A percentile compares a stretch with the other conserved stretches of the same genome.
Evolutionary conservation across 2,888 invertebrate genomes (phyloP).

Genomic region (Hypomecis atomaria): DNA sequence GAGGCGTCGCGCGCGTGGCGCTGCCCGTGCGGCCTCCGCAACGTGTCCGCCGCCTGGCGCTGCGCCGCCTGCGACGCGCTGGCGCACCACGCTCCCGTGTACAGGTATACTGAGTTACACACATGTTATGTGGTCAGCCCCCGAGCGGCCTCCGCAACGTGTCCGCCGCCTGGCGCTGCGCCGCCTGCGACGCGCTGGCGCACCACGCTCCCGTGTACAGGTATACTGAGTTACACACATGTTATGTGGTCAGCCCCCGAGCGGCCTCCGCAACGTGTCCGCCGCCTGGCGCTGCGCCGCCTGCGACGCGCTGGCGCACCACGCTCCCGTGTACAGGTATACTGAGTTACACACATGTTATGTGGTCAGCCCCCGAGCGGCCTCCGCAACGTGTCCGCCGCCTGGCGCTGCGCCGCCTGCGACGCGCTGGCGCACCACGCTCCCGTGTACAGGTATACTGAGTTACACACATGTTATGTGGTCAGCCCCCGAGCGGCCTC

Average conservation of each 20-base stretch:
- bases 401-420: slow-evolving; percentile 82
- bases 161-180: slow-evolving; percentile 81
- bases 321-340: slow-evolving; percentile 80
- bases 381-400: slow-evolving; percentile 79
- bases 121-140: background rate
- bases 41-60: slow-evolving; percentile 82
- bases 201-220: slow-evolving; percentile 81
- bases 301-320: slow-evolving; percentile 78
- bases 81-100: slow-evolving; percentile 80
- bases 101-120: slow-evolving; percentile 58
- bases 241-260: background rate
- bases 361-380: slow-evolving; percentile 51
- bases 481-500: slow-evolving; percentile 57
- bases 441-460: slow-evolving; percentile 74
- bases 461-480: background rate
- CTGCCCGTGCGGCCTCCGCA: slow-evolving; percentile 77
- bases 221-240: slow-evolving; percentile 43
- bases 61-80: slow-evolving; percentile 80
- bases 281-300: slow-evolving; percentile 82
- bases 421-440: slow-evolving; percentile 79
- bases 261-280: slow-evolving; percentile 80
- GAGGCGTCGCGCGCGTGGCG: slow-evolving; percentile 79
- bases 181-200: slow-evolving; percentile 79
- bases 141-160: slow-evolving; percentile 75
- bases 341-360: background rate